Evolutionary conservation across 2,888 invertebrate species (phyloP), one percentile per base, ranked within the genome.

Genomic region (Homarus gammarus): DNA sequence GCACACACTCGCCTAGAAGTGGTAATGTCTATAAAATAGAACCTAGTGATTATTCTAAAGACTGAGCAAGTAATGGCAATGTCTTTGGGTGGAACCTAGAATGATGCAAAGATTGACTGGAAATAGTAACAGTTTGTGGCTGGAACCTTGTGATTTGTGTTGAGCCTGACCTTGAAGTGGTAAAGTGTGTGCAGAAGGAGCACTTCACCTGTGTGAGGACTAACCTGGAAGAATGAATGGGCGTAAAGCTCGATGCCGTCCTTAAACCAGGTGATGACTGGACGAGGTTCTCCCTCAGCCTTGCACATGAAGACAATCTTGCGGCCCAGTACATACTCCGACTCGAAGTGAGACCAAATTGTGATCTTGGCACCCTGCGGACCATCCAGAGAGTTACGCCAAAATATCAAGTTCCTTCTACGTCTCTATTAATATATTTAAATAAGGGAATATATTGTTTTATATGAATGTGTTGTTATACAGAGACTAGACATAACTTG

Each of bases 251-350:
- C 98, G 27, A 97, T 96, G 49, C 98, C 98, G 94, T 98, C 98
- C 94, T 98, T 99, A 94, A 97, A 98, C 98, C 98, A 99, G 33
- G 98, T 98, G 92, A 98, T 97, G 92, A 97, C 97, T 0, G 98
- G 98, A 73, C 98, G 95, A 0, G 98, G 98, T 92, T 96, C 96
- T 0, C 98, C 98, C 93, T 96, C 96, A 0, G 98, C 98, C 75
- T 97, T 96, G 94, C 98, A 99, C 89, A 98, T 95, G 93, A 98
- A 98, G 15, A 97, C 97, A 92, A 98, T 98, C 94, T 98, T 98
- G 94, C 98, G 98, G 0, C 98, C 98, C 93, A 99, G 94, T 86
- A 97, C 97, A 95, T 98, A 98, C 95, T 98, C 98, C 94, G 96
- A 96, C 94, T 98, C 98, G 94, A 98, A 98, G 94, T 98, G 98